phyloP scores from a whole-genome alignment of 1,140 invertebrate genomes.

The Microplitis demolitor region DNA sequence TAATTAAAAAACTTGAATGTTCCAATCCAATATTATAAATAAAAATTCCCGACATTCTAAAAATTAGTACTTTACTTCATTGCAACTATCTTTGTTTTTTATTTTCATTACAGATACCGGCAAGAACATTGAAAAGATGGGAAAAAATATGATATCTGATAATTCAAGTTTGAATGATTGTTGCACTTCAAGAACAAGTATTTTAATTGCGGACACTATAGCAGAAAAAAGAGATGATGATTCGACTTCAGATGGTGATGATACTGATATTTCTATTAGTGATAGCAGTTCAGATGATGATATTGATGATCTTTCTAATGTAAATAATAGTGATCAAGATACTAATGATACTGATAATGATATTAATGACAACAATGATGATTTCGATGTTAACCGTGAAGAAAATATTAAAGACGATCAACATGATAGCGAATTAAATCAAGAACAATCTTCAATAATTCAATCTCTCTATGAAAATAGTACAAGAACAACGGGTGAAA shows the following conservation, averaged over 20 bases:
- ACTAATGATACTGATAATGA: neutral
- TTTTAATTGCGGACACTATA: too few species aligned
- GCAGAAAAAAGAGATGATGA: neutral
- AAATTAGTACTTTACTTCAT: neutral
- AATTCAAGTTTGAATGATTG: neutral
- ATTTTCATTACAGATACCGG: neutral
- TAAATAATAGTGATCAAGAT: neutral
- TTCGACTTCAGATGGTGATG: neutral
- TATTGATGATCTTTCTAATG: neutral
- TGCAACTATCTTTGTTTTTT: neutral
- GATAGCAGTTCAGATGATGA: neutral
- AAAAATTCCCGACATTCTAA: neutral
- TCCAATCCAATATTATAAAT: neutral
- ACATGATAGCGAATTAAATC: neutral
- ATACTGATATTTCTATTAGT: neutral
- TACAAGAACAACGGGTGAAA: neutral
- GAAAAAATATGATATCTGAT: neutral
- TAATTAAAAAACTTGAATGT: too few species aligned
- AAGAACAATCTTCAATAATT: neutral
- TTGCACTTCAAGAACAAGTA: neutral
- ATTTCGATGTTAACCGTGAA: too few species aligned
- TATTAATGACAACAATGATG: slow-evolving; percentile 3
- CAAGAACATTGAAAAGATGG: neutral
- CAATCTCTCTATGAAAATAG: neutral
- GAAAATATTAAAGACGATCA: neutral